phyloP scores from a whole-genome alignment of 2,113 vertebrate genomes.

The Gnathonemus echidnorhynchus region DNA sequence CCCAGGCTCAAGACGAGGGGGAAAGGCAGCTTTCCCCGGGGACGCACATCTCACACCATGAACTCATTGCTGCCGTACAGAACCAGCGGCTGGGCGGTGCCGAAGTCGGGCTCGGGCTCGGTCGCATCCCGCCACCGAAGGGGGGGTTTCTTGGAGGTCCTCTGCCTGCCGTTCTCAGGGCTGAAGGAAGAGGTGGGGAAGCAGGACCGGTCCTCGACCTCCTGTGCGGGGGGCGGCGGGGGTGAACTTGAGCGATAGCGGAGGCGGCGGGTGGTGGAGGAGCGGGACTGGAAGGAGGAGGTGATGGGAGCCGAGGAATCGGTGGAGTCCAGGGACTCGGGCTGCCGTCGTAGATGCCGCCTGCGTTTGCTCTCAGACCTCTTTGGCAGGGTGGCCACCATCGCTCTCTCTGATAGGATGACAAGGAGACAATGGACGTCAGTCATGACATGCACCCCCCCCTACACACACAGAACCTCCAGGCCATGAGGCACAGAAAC shows the following conservation, averaged over 20 bases:
- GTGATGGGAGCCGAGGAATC: conserved; percentile 64
- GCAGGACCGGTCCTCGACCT: conserved; percentile 67
- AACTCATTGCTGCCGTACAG: conserved; percentile 88
- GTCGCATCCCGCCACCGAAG: conserved; percentile 68
- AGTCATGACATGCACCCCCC: background rate
- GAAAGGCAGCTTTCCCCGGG: background rate
- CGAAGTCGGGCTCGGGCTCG: conserved; percentile 69
- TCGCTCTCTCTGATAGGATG: conserved; percentile 63
- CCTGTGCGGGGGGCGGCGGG: conserved; percentile 48
- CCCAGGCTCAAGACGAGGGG: background rate
- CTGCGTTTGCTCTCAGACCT: conserved; percentile 62
- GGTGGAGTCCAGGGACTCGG: conserved; percentile 57
- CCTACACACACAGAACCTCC: background rate
- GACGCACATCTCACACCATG: conserved; percentile 78
- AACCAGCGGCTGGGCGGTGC: conserved; percentile 61
- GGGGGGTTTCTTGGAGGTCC: conserved; percentile 70
- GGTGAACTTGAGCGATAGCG: conserved; percentile 82
- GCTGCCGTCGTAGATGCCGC: conserved; percentile 59
- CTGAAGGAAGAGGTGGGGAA: conserved; percentile 88
- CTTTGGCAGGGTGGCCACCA: conserved; percentile 57
- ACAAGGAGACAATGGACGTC: background rate
- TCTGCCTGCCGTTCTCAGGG: conserved; percentile 85
- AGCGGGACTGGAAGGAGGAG: conserved; percentile 46
- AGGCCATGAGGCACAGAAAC: background rate
- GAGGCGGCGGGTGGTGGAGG: conserved; percentile 69